Conservation (phyloP, 2,113 vertebrate genomes). For the Neofelis nebulosa region DNA sequence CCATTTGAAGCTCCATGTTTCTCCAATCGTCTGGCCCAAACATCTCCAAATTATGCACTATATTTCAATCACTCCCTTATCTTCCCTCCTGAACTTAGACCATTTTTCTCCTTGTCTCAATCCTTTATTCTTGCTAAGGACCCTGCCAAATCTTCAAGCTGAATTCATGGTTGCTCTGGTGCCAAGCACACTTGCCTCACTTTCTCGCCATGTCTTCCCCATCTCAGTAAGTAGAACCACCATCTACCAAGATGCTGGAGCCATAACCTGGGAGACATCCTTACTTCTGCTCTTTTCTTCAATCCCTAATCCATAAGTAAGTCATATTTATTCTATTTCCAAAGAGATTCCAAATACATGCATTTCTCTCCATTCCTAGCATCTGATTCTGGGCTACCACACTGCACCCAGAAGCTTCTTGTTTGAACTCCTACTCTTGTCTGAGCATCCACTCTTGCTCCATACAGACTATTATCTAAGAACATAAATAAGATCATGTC, state of each 20-base stretch:
- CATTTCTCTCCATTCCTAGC: no score
- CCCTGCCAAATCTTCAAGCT: background rate
- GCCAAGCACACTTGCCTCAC: background rate
- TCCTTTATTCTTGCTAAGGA: background rate
- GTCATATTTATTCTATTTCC: background rate
- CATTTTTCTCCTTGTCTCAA: background rate
- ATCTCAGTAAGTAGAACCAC: background rate
- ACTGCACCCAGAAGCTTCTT: background rate
- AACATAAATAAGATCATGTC: background rate
- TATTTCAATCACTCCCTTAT: background rate
- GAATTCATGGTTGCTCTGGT: background rate
- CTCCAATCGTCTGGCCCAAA: background rate
- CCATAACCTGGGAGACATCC: background rate
- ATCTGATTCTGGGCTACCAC: background rate
- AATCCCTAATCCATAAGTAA: background rate
- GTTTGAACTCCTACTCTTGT: background rate
- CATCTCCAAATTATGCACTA: background rate
- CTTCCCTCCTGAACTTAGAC: background rate
- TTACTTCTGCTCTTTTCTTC: background rate
- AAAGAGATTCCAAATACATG: background rate
- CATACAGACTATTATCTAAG: background rate
- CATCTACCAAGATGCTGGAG: background rate
- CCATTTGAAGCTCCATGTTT: background rate
- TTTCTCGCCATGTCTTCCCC: background rate
- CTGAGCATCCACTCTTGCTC: background rate